These are phyloP conservation scores for Drosophila simulans DNA, from an alignment of 1,140 invertebrate species.

Conservation along the genomic window DNA sequence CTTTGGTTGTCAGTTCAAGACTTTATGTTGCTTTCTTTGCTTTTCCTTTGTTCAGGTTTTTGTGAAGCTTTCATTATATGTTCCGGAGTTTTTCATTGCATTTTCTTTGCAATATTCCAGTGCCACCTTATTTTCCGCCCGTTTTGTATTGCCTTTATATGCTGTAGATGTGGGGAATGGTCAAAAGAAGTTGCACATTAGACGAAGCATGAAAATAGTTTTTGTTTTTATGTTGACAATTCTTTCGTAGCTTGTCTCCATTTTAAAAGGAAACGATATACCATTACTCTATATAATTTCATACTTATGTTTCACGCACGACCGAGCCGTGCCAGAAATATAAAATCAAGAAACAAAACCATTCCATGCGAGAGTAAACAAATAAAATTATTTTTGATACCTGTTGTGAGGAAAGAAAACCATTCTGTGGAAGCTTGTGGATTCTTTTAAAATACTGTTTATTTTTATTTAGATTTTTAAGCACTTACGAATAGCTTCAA, in stretches of 20 bases:
- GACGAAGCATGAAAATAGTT: conserved; percentile 67
- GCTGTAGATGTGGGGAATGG: conserved; percentile 28
- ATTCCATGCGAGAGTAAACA: conserved; percentile 3
- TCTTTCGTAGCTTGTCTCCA: conserved; percentile 41
- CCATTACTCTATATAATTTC: conserved; percentile 7
- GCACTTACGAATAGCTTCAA: conserved; percentile 41
- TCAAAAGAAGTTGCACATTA: conserved; percentile 55
- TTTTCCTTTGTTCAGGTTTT: conserved; percentile 18
- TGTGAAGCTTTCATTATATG: conserved; percentile 48
- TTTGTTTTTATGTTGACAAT: conserved; percentile 54
- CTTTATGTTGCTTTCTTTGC: conserved; percentile 24
- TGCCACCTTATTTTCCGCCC: not conserved
- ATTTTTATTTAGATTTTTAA: conserved; percentile 29
- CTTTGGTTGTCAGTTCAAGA: conserved; percentile 28
- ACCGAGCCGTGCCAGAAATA: conserved; percentile 1
- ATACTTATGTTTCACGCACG: conserved; percentile 17
- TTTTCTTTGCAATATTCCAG: conserved; percentile 17
- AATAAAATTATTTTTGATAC: conserved; percentile 17
- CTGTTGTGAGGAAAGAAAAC: not conserved
- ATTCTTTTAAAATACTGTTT: conserved; percentile 50
- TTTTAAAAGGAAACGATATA: conserved; percentile 37
- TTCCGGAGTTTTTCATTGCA: conserved; percentile 23
- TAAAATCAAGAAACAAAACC: conserved; percentile 22
- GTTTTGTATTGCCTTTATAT: conserved; percentile 12
- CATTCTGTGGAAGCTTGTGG: not conserved